Evolutionary conservation across 2,797 vertebrate genomes (phyloP).

Genomic region (Molossus alvarezi): DNA sequence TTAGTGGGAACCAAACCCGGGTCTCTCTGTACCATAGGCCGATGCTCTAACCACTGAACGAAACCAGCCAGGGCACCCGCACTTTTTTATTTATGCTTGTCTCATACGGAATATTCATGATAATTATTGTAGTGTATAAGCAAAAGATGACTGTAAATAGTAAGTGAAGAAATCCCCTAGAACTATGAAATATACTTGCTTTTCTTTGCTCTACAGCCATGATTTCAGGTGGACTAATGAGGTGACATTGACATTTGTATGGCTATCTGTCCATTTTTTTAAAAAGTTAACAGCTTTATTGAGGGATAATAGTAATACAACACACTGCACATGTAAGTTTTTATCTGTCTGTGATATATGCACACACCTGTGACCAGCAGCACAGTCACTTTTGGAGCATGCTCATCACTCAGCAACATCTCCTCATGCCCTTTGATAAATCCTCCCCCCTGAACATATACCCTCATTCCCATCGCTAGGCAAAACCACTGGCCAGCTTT

Average conservation of each 20-base stretch:
- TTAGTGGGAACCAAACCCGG: too few species aligned
- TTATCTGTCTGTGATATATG: neutral
- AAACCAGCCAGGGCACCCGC: too few species aligned
- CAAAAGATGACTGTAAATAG: neutral
- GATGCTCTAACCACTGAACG: too few species aligned
- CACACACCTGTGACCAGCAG: neutral
- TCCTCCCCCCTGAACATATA: neutral
- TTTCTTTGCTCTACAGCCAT: neutral
- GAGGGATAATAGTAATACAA: neutral
- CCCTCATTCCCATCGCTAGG: neutral
- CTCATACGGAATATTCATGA: neutral
- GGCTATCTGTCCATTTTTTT: neutral
- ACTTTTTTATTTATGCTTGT: neutral
- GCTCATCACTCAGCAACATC: neutral
- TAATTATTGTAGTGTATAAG: neutral
- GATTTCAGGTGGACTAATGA: neutral
- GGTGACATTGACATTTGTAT: neutral
- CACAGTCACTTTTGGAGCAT: neutral
- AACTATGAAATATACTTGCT: neutral
- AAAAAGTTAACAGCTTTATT: neutral
- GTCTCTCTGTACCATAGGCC: too few species aligned
- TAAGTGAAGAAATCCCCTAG: too few species aligned
- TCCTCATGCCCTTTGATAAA: neutral
- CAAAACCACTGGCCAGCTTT: neutral
- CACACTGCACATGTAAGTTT: neutral